Evolutionary conservation across 1,140 invertebrate genomes (phyloP), one percentile per base, ranked within the genome.

Genomic region (Sinella curviseta): DNA sequence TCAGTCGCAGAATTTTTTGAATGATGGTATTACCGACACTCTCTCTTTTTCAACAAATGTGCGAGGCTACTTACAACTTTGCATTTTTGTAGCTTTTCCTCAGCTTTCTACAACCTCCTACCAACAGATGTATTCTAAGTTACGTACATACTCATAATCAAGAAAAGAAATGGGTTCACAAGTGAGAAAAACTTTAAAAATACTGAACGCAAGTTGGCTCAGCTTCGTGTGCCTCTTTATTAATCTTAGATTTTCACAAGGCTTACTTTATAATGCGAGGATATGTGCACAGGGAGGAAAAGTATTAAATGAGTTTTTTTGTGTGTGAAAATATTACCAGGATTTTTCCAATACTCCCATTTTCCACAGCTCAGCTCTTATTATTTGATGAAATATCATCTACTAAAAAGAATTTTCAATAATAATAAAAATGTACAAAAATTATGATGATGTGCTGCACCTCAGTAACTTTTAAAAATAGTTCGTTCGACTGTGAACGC

Each of bases 351-450:
- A 48, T 48, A 48, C 17, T 17, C 39, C 17, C n/a, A n/a, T n/a
- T n/a, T n/a, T n/a, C n/a, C n/a, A n/a, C n/a, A n/a, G n/a, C n/a
- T 48, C 39, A 48, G 4, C 39, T 17, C n/a, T n/a, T 48, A 8
- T 48, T 17, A 4, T 48, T 8, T 48, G 17, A 48, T 48, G 17
- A 48, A 48, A 48, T 48, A 48, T 48, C 17, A 48, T 48, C 39
- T 48, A 17, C n/a, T n/a, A 17, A 48, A 48, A 60, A 60, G 24
- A 60, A 60, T 60, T 60, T 24, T 60, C 55, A 60, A 60, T 60
- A 60, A n/a, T n/a, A n/a, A 60, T 60, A 60, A 60, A 60, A 60
- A 24, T 26, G 55, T 24, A 60, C 24, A 60, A 60, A 60, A 60
- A 60, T 48, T n/a, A n/a, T n/a, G n/a, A n/a, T n/a, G n/a, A n/a